Base-by-base conservation (phyloP, 2,797 vertebrate species). In the Oryzias sinensis region DNA sequence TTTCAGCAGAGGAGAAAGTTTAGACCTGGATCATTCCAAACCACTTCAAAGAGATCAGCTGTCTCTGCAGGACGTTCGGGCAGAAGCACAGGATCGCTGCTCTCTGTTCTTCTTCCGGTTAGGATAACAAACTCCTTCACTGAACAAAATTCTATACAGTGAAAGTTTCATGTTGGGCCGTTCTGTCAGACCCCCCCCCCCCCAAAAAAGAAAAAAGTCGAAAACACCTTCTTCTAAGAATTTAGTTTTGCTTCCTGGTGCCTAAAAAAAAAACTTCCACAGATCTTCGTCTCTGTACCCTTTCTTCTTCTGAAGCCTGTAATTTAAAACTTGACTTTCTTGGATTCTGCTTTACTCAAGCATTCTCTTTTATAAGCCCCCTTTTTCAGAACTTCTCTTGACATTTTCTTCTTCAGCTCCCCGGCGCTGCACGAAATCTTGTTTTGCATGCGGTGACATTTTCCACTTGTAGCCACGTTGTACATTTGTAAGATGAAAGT, bases 11-110 rank as follows among this genome's bases (percentile, higher is more conserved):
- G 94, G 54, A 83, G 89, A 41, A 95, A 95, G 76, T 97, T 95
- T 20, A 94, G 94, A 24, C 95, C 93, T 97, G 94, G 94, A 97
- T 97, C 79, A 95, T 95, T 72, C 94, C 93, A 0, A 95, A 95
- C 0, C 94, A 95, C 79, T 97, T 96, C 84, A 96, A 95, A 0
- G 93, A 96, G 82, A 96, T 95, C 0, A 93, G 96, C 78, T 87
- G 96, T 97, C 84, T 96, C 94, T 0, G 94, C 88, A 96, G 6
- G 91, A 91, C 65, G 93, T 96, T 96, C 79, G 89, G 95, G 4
- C 87, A 95, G 67, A 94, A 95, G 72, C 94, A 95, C 5, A 81
- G 94, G 91, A 95, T 95, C 76, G 4, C 43, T 40, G 4, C 20
- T 56, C 25, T 33, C 29, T 9, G 17, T 5, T 7, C 13, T 43